Percentiles rank a stretch among this genome's conserved stretches.
Conservation (phyloP, 2,113 vertebrate species). For the Erythrolamprus reginae region DNA sequence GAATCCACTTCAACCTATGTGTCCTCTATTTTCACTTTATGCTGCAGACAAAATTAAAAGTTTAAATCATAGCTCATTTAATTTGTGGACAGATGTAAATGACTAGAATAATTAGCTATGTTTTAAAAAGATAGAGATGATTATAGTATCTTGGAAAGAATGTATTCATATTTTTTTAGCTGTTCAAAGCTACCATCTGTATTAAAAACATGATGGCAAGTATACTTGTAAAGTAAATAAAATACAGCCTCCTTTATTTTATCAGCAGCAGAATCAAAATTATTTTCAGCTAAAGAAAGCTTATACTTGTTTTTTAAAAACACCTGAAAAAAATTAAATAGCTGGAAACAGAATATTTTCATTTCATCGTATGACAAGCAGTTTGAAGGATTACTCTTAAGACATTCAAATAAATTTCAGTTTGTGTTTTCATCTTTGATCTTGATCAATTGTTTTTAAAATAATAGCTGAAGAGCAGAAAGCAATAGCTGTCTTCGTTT, state of each 20-base stretch:
- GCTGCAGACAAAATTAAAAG: background rate
- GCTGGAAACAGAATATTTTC: conserved; percentile 35
- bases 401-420: conserved; percentile 10
- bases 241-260: conserved; percentile 35
- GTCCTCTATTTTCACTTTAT: background rate
- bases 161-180: conserved; percentile 23
- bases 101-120: conserved; percentile 36
- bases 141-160: background rate
- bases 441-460: conserved; percentile 27
- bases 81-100: background rate
- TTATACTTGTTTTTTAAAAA: background rate
- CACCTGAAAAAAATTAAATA: background rate
- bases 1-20: background rate
- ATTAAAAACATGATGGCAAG: conserved; percentile 13
- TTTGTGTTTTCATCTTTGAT: conserved; percentile 22
- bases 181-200: conserved; percentile 26
- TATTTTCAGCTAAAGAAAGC: background rate
- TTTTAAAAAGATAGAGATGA: background rate
- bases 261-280: conserved; percentile 19
- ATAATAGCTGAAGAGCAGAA: conserved; percentile 24
- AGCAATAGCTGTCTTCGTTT: background rate
- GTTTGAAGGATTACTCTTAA: conserved; percentile 10
- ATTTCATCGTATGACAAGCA: conserved; percentile 18
- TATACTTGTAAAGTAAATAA: conserved; percentile 47
- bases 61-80: conserved; percentile 11